A percentile compares a stretch with the other conserved stretches of the same genome.
Evolutionary conservation across 2,113 vertebrate species (phyloP).

Genomic region (Trinectes maculatus): DNA sequence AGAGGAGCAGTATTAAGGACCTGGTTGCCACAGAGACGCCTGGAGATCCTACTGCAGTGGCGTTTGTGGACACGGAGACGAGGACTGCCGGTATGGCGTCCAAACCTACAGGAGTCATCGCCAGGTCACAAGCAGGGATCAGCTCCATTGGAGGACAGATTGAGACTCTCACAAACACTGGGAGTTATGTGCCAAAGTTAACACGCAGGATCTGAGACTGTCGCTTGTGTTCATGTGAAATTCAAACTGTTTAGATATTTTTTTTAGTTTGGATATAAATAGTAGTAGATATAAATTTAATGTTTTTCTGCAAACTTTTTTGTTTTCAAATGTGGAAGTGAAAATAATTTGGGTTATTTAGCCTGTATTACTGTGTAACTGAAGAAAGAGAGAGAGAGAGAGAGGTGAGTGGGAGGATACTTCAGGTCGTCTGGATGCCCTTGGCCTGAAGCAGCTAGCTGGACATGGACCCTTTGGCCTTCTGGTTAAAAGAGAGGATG

Average conservation of each 20-base stretch:
- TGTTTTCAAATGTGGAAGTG: too few relatives aligned
- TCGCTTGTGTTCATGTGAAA: too few relatives aligned
- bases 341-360: too few relatives aligned
- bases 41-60: constrained; percentile 57
- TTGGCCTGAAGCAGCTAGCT: not conserved
- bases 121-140: constrained; percentile 47
- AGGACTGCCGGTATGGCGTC: constrained; percentile 74
- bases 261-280: too few relatives aligned
- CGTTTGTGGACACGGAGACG: constrained; percentile 75
- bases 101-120: constrained; percentile 61
- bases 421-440: constrained; percentile 17
- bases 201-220: too few relatives aligned
- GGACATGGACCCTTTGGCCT: not conserved
- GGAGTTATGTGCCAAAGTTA: too few relatives aligned
- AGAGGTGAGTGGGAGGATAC: not conserved
- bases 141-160: constrained; percentile 56
- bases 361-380: too few relatives aligned
- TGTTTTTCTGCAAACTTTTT: too few relatives aligned
- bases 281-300: too few relatives aligned
- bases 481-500: not conserved
- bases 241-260: too few relatives aligned
- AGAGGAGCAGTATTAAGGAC: constrained; percentile 81
- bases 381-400: too few relatives aligned
- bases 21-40: constrained; percentile 70
- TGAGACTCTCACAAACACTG: too few relatives aligned